A percentile compares a stretch with the other conserved stretches of the same genome.
phyloP scores from a whole-genome alignment of 2,888 invertebrate genomes.

The Mesorhabditis spiculigera region DNA sequence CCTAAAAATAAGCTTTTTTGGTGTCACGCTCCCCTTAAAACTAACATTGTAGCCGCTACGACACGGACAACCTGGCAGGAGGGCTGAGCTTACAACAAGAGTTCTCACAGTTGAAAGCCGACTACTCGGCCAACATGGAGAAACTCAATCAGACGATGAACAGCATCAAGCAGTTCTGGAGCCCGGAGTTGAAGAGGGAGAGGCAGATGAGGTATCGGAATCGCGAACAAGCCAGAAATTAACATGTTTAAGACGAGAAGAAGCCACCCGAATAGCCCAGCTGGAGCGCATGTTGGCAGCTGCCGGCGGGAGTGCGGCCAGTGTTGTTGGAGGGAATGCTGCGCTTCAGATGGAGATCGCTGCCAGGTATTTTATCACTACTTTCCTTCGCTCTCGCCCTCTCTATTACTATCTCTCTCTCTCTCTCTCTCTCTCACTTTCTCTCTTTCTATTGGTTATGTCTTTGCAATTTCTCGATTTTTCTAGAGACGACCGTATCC shows the following conservation, averaged over 20 bases:
- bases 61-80: not conserved
- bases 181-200: conserved; percentile 83
- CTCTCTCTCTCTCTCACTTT: too few relatives aligned
- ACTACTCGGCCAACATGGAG: conserved; percentile 44
- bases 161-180: conserved; percentile 99
- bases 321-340: conserved; percentile 5
- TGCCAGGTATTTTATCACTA: not conserved
- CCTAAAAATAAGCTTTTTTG: too few relatives aligned
- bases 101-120: conserved; percentile 12
- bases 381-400: too few relatives aligned
- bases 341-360: not conserved
- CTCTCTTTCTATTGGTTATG: not conserved
- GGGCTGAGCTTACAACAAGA: not conserved
- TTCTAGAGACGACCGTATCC: conserved; percentile 29
- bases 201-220: conserved; percentile 10
- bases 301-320: conserved; percentile 9
- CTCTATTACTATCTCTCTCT: too few relatives aligned
- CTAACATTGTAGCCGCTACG: not conserved
- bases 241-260: conserved; percentile 33
- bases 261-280: conserved; percentile 30
- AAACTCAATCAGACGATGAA: conserved; percentile 72
- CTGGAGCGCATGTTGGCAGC: conserved; percentile 29
- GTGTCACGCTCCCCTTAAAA: not conserved
- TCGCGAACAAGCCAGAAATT: too few relatives aligned
- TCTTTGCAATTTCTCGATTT: not conserved